Base-by-base conservation (phyloP, 1,140 invertebrate genomes). In the Glomeris maerens region DNA sequence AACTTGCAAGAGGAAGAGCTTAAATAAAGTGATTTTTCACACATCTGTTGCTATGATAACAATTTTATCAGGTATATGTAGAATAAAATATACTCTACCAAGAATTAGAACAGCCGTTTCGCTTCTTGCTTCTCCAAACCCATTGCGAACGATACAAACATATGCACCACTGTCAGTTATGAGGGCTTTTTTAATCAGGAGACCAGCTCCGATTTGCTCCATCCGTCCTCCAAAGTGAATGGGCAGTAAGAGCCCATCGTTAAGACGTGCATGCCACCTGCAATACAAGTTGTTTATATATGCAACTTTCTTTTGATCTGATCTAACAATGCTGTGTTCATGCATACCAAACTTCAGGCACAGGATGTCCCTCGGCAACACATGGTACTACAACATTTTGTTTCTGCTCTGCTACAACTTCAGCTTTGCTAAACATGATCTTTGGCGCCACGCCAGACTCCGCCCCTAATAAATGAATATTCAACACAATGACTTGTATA, bases 361-460 rank as follows among this genome's bases (percentile, higher is more conserved):
- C 59, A 5, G 68, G 70, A 52, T 67, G 67, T 4, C 65, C 69
- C 7, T 63, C 60, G 7, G 61, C 65, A 3, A 61, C 56, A 56
- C 70, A 72, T 1, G 60, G 58, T 10, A 61, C 40, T 13, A 54
- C 56, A 7, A 54, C 40, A 29, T 55, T 55, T 23, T 59, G 52
- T 13, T 52, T 53, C 21, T 50, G 39, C 45, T 38, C 50, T 46
- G 36, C 41, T 27, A 45, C 22, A 1, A 57, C 27, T 4, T 36
- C 41, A 0, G 50, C n/a, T 3, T 10, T 47, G 20, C 29, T 55
- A 14, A 55, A 49, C 13, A 27, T 39, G 20, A 59, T 23, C 21
- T 56, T 54, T 7, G 69, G 48, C 21, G 66, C 47, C 57, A 63
- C 4, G 55, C 59, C 28, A 53, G 56, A 46, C 25, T 46, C 27